phyloP scores from a whole-genome alignment of 23 tunicate genomes.

The Phallusia fumigata region DNA sequence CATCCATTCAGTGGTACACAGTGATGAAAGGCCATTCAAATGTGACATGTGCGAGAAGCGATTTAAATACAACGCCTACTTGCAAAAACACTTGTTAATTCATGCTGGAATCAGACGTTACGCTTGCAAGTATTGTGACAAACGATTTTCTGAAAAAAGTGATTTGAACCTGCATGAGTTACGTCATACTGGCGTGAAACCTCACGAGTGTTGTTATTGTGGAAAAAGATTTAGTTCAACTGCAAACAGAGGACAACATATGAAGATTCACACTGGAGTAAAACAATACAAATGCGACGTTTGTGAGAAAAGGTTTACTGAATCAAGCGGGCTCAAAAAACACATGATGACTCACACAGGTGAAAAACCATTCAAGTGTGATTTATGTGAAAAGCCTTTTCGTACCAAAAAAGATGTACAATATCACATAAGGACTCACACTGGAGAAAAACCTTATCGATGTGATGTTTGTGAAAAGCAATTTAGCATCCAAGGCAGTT shows the following conservation, averaged over 20 bases:
- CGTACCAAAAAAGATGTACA: background rate
- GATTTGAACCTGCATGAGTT: background rate
- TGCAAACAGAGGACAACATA: background rate
- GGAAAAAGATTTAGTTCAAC: conserved; percentile 4
- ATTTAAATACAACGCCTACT: background rate
- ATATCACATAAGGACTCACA: conserved; percentile 16
- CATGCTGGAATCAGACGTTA: too few species aligned
- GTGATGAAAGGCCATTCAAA: conserved; percentile 12
- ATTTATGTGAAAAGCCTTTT: conserved; percentile 22
- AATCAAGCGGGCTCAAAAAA: background rate
- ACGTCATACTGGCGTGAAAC: conserved; percentile 22
- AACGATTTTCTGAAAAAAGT: background rate
- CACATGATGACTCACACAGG: conserved; percentile 19
- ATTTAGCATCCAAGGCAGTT: background rate
- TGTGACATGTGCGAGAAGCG: conserved; percentile 4
- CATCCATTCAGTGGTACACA: background rate
- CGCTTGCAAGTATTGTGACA: background rate
- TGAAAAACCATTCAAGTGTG: conserved; percentile 24
- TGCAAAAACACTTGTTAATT: too few species aligned
- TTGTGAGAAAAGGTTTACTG: conserved; percentile 22
- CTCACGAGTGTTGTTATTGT: background rate
- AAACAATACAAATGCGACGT: conserved; percentile 3
- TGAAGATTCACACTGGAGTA: conserved; percentile 24
- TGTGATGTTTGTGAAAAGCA: background rate
- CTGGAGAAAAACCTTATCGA: conserved; percentile 25